phyloP scores from a whole-genome alignment of 2,113 vertebrate genomes.

The Mus pahari region DNA sequence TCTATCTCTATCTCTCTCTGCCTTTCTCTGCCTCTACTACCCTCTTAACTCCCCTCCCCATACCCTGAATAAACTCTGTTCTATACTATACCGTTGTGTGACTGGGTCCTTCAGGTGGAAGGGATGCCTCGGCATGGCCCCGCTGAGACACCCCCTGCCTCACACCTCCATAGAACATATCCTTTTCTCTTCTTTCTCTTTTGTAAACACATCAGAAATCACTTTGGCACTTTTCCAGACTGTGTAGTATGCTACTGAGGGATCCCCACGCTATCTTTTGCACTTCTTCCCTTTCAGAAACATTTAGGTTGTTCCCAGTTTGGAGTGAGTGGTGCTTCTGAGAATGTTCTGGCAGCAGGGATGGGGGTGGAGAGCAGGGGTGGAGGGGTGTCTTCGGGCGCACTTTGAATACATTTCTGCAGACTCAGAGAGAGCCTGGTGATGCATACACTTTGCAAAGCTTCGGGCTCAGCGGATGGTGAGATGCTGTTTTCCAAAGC shows the following conservation, averaged over 20 bases:
- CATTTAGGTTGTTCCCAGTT: not conserved
- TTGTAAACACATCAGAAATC: not conserved
- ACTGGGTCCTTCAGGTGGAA: no score
- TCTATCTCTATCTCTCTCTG: no score
- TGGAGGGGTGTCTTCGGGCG: not conserved
- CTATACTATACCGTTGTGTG: no score
- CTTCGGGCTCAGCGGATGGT: not conserved
- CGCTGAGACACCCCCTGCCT: no score
- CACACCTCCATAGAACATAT: no score
- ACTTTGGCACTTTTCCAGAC: not conserved
- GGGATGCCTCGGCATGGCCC: no score
- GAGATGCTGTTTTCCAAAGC: not conserved
- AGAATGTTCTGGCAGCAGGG: not conserved
- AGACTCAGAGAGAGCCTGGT: not conserved
- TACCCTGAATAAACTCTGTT: no score
- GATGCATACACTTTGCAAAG: not conserved
- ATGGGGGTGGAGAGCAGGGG: not conserved
- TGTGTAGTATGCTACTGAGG: not conserved
- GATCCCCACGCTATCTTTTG: not conserved
- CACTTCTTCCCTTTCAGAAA: not conserved
- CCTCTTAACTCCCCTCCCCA: no score
- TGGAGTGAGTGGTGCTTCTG: not conserved
- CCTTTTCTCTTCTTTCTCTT: no score
- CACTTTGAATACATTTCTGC: not conserved
- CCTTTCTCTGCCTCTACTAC: no score